Conservation (phyloP, 2,888 invertebrate species). For the Heteropelma amictum region DNA sequence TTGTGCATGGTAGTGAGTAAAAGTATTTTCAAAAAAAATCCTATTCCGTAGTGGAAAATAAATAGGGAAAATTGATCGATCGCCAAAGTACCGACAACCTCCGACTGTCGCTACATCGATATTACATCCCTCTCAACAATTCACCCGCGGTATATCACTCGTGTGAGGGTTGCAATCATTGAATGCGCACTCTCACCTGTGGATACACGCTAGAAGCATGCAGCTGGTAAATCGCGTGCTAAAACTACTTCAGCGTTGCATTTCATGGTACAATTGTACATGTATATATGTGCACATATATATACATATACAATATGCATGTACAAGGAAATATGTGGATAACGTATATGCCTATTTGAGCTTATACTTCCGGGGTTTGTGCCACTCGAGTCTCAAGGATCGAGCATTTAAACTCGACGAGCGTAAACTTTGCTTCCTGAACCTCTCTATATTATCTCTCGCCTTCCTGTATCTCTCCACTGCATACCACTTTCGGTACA, state of each 20-base stretch:
- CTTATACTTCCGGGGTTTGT: conserved; percentile 2
- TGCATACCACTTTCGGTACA: no score
- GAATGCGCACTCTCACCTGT: conserved; percentile 43
- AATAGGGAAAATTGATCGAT: no score
- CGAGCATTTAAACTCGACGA: conserved; percentile 35
- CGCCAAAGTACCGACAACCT: neutral
- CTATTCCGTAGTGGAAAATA: neutral
- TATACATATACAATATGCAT: neutral
- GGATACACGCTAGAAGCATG: conserved; percentile 30
- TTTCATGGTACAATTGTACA: neutral
- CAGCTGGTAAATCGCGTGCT: conserved; percentile 35
- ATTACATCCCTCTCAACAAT: neutral
- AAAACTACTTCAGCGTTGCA: conserved; percentile 3
- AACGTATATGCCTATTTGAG: neutral
- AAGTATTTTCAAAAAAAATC: no score
- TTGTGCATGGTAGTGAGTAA: no score
- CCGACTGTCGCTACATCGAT: neutral
- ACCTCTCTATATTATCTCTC: neutral
- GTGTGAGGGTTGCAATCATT: conserved; percentile 2
- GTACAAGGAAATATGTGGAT: neutral
- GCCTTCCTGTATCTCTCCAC: neutral
- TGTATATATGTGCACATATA: neutral
- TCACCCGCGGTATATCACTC: neutral
- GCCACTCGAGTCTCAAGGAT: conserved; percentile 44
- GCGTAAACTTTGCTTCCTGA: conserved; percentile 31